Conservation (phyloP, 2,888 invertebrate genomes). For the Hypena proboscidalis region DNA sequence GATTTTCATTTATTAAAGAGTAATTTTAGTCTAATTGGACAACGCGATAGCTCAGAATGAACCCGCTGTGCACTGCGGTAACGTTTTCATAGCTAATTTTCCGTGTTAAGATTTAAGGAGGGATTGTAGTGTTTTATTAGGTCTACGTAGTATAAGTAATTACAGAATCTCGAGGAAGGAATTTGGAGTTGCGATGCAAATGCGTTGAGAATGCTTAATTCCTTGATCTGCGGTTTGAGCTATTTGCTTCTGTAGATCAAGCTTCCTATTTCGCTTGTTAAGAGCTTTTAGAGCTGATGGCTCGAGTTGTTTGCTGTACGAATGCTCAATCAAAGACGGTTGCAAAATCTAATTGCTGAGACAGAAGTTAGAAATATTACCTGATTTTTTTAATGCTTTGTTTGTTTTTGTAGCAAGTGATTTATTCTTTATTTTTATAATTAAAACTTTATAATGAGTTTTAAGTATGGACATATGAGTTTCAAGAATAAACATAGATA, state of each 20-base stretch:
- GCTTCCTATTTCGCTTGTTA: background rate
- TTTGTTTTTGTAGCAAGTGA: too few species aligned
- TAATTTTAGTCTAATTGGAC: slow-evolving; percentile 63
- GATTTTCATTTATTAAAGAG: slow-evolving; percentile 64
- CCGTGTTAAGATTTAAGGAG: slow-evolving; percentile 35
- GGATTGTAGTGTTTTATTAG: slow-evolving; percentile 17
- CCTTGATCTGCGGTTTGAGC: background rate
- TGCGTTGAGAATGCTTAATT: slow-evolving; percentile 5
- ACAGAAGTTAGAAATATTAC: background rate
- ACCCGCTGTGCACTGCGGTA: slow-evolving; percentile 18
- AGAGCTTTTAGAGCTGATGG: background rate
- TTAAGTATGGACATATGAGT: too few species aligned
- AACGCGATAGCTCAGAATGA: slow-evolving; percentile 29
- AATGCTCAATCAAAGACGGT: background rate
- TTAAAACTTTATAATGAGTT: too few species aligned
- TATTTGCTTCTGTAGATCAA: background rate
- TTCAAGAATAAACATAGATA: too few species aligned
- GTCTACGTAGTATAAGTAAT: slow-evolving; percentile 1
- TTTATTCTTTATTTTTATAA: too few species aligned
- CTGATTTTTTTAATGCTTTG: slow-evolving; percentile 1
- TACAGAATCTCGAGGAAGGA: background rate
- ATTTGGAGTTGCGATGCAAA: background rate
- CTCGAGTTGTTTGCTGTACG: background rate
- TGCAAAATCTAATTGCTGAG: too few species aligned
- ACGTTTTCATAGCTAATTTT: slow-evolving; percentile 43